Evolutionary conservation across 2,888 invertebrate species (phyloP).

Genomic region (Oegoconia quadripuncta): DNA sequence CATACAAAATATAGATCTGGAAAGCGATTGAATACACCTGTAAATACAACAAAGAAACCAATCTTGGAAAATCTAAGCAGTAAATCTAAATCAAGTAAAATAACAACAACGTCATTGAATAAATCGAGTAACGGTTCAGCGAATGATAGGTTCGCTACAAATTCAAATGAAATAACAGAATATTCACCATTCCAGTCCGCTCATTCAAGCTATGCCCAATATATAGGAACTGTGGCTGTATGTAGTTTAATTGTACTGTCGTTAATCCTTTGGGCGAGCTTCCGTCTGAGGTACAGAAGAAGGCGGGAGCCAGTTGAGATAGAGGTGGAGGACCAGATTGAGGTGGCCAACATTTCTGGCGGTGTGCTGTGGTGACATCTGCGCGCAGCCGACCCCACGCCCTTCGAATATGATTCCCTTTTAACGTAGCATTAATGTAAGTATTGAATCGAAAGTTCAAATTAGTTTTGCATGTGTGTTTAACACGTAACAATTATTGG

Average conservation of each 20-base stretch:
- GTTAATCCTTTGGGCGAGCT: conserved; percentile 74
- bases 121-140: conserved; percentile 35
- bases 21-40: conserved; percentile 61
- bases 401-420: conserved; percentile 79
- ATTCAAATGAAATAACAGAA: conserved; percentile 55
- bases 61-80: conserved; percentile 14
- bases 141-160: conserved; percentile 36
- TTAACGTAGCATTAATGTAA: conserved; percentile 75
- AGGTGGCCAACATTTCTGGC: conserved; percentile 81
- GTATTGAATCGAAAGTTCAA: conserved; percentile 31
- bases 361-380: conserved; percentile 86
- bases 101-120: conserved; percentile 31
- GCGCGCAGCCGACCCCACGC: conserved; percentile 76
- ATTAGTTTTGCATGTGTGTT: not conserved
- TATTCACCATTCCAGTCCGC: conserved; percentile 59
- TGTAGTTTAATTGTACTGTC: conserved; percentile 76
- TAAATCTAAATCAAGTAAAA: conserved; percentile 30
- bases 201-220: conserved; percentile 53
- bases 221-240: conserved; percentile 79
- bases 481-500: not conserved
- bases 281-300: conserved; percentile 59
- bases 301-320: conserved; percentile 45
- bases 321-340: conserved; percentile 71
- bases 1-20: conserved; percentile 44
- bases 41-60: conserved; percentile 34